phyloP scores from a whole-genome alignment of 2,888 invertebrate genomes.

The Pardosa pseudoannulata region DNA sequence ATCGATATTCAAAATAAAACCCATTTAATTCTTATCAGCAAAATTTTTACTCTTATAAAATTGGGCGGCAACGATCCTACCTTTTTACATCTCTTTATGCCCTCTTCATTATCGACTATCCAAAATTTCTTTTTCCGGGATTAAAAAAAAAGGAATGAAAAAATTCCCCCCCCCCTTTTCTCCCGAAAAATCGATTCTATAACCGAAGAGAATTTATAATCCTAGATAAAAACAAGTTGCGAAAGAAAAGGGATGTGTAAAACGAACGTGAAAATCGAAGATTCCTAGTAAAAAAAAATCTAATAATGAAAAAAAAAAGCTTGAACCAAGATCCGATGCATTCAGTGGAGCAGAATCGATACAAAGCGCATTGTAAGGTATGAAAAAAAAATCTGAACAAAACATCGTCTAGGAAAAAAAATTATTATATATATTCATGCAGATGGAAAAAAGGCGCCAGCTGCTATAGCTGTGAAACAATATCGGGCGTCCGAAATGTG shows the following conservation, averaged over 20 bases:
- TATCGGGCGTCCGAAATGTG: slow-evolving; percentile 58
- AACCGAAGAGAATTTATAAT: slow-evolving; percentile 71
- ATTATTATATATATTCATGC: slow-evolving; percentile 72
- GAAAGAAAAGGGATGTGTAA: slow-evolving; percentile 57
- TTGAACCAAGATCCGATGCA: slow-evolving; percentile 66
- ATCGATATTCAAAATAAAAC: slow-evolving; percentile 71
- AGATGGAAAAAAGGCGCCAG: slow-evolving; percentile 71
- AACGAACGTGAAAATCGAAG: slow-evolving; percentile 71
- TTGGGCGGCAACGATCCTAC: slow-evolving; percentile 57
- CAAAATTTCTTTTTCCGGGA: slow-evolving; percentile 57
- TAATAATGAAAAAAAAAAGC: slow-evolving; percentile 45
- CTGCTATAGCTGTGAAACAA: slow-evolving; percentile 69
- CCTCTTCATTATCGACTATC: slow-evolving; percentile 70
- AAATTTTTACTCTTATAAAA: slow-evolving; percentile 71
- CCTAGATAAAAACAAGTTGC: slow-evolving; percentile 69
- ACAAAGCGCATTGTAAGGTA: slow-evolving; percentile 69
- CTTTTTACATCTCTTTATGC: slow-evolving; percentile 57
- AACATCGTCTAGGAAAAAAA: slow-evolving; percentile 41
- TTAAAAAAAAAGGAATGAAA: slow-evolving; percentile 32
- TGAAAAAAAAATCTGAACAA: slow-evolving; percentile 45
- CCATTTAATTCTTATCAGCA: slow-evolving; percentile 72
- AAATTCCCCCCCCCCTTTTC: slow-evolving; percentile 42
- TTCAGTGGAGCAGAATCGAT: slow-evolving; percentile 69
- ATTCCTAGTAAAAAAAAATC: slow-evolving; percentile 50
- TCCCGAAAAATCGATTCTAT: slow-evolving; percentile 68